Conservation (phyloP, 2,113 vertebrate species). For the Malurus alboscapulatus region DNA sequence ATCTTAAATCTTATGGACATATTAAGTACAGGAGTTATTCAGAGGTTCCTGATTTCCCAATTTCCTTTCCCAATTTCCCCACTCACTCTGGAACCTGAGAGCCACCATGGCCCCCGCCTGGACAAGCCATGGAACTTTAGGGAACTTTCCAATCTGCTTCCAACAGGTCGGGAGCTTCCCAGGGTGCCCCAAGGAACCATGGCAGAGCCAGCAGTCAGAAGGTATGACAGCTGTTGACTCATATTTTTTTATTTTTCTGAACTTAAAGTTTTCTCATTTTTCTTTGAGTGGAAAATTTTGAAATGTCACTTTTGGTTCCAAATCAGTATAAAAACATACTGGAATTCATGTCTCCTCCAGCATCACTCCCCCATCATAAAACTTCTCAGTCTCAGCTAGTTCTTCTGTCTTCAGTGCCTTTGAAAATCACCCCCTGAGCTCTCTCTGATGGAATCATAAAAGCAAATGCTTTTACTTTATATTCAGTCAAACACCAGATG, state of each 20-base stretch:
- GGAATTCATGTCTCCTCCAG: background rate
- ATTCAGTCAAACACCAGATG: slow-evolving; percentile 2
- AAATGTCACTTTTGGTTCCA: slow-evolving; percentile 10
- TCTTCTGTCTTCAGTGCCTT: slow-evolving; percentile 14
- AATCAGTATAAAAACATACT: background rate
- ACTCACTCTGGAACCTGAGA: background rate
- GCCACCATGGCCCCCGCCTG: background rate
- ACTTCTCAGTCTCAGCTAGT: background rate
- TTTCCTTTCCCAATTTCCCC: too few relatives aligned
- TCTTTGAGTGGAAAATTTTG: slow-evolving; percentile 3
- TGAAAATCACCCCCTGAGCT: slow-evolving; percentile 6
- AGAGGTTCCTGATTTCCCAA: background rate
- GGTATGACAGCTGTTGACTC: background rate
- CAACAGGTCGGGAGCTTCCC: background rate
- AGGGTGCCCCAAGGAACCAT: background rate
- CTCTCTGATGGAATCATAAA: background rate
- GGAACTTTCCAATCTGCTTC: background rate
- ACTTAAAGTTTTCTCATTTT: background rate
- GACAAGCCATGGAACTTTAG: background rate
- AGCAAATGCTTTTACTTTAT: background rate
- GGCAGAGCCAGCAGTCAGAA: background rate
- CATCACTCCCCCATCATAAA: background rate
- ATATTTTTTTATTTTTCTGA: background rate
- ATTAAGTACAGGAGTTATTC: background rate
- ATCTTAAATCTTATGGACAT: background rate